Evolutionary conservation across 2,888 invertebrate genomes (phyloP), one percentile per base, ranked within the genome.

Genomic region (Patella depressa): DNA sequence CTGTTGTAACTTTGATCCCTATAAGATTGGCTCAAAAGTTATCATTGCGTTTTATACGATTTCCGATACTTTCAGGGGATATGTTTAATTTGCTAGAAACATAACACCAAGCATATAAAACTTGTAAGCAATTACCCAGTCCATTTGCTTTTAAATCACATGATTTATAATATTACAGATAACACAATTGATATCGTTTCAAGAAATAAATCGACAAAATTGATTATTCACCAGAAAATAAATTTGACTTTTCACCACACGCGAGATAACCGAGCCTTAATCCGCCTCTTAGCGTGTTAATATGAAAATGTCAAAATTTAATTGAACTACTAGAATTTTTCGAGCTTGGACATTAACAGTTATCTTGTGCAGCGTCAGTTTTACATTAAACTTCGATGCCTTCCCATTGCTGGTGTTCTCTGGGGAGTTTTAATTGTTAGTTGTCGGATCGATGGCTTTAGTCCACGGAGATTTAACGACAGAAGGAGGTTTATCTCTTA

Each of bases 251-350:
- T 24, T 65, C 65, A 65, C 65, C 9, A 65, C 65, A 65, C 65
- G 65, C 19, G 24, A 65, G 65, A 65, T 65, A 65, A 65, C 65
- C 11, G 65, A n/a, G 24, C 19, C 65, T 65, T 24, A 65, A 65
- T 65, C 65, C 65, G 19, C 19, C 65, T 65, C 65, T 65, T 65
- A 65, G 24, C 19, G 65, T 65, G 65, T 65, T 65, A 65, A 65
- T 65, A 65, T 65, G 65, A 65, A 65, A 65, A 65, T 65, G 65
- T 65, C 65, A 65, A 65, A 65, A 65, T 65, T 65, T 24, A 65
- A 65, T 65, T 65, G 65, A 65, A 65, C 65, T 65, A 24, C 19
- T 65, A 24, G 19, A 24, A 65, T 19, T 65, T 65, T 19, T 65
- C 19, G 19, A 65, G 65, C 19, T 65, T 65, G 19, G 24, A n/a